Evolutionary conservation across 2,797 vertebrate genomes (phyloP).

Genomic region (Enteromius thamalakanensis): DNA sequence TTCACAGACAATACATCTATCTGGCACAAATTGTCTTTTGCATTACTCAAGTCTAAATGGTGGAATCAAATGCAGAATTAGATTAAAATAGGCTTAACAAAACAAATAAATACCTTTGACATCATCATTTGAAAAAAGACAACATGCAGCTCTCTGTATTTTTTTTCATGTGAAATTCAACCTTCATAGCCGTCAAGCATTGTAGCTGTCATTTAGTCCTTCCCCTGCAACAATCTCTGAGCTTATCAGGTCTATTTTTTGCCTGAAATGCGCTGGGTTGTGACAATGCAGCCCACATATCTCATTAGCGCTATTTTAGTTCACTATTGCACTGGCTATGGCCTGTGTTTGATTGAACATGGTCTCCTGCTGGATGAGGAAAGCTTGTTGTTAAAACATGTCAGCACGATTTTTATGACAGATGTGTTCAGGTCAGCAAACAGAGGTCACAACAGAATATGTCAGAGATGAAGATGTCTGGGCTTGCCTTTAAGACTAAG

Average conservation of each 20-base stretch:
- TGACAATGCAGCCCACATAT: constrained; percentile 60
- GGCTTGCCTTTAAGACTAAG: constrained; percentile 26
- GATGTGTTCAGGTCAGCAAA: constrained; percentile 39
- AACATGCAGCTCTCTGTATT: background rate
- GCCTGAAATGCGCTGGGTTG: constrained; percentile 50
- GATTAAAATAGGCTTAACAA: background rate
- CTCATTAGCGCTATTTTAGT: constrained; percentile 72
- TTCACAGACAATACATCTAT: background rate
- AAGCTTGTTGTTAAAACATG: constrained; percentile 59
- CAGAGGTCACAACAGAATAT: constrained; percentile 30
- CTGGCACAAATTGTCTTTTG: background rate
- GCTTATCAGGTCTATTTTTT: constrained; percentile 73
- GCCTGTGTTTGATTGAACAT: constrained; percentile 62
- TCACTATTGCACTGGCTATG: constrained; percentile 67
- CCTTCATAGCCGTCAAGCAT: background rate
- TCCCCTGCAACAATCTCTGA: constrained; percentile 60
- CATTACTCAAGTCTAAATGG: background rate
- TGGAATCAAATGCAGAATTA: background rate
- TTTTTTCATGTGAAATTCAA: background rate
- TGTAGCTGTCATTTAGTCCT: constrained; percentile 53
- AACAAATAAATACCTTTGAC: background rate
- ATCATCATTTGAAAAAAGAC: background rate
- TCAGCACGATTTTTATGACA: constrained; percentile 49
- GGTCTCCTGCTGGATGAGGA: constrained; percentile 48
- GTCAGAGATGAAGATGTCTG: constrained; percentile 24